Conservation (phyloP, 1,140 invertebrate species). For the Hetaerina americana region DNA sequence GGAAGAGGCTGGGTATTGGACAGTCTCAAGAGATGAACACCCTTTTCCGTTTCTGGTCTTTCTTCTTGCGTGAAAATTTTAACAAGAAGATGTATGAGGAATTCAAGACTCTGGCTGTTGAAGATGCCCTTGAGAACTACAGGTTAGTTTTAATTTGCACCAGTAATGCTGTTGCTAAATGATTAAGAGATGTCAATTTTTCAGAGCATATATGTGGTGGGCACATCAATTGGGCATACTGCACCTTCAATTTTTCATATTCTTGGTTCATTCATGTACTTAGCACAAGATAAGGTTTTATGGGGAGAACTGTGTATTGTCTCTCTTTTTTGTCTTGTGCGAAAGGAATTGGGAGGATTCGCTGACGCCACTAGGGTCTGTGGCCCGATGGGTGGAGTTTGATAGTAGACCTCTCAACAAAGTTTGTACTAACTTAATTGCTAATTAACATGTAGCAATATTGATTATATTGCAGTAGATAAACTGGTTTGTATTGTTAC, state of each 20-base stretch:
- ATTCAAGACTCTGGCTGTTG: slow-evolving; percentile 76
- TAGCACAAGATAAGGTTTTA: background rate
- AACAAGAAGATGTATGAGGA: slow-evolving; percentile 98
- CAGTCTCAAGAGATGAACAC: slow-evolving; percentile 96
- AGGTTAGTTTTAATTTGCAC: slow-evolving; percentile 45
- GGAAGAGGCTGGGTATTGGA: slow-evolving; percentile 81
- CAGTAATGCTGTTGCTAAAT: no score
- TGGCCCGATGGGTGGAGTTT: slow-evolving; percentile 5
- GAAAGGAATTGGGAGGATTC: slow-evolving; percentile 2
- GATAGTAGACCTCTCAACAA: slow-evolving; percentile 8
- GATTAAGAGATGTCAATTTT: background rate
- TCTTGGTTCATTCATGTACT: no score
- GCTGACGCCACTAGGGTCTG: slow-evolving; percentile 7
- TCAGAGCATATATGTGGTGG: background rate
- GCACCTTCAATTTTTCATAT: background rate
- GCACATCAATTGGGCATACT: background rate
- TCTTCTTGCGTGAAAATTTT: slow-evolving; percentile 96
- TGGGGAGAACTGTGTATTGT: background rate
- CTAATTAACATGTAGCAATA: background rate
- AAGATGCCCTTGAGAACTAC: slow-evolving; percentile 83
- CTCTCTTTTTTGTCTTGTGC: background rate
- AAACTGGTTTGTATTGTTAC: no score
- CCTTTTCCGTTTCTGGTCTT: slow-evolving; percentile 97
- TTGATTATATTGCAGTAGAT: background rate
- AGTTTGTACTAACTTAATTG: background rate